Evolutionary conservation across 1,140 invertebrate genomes (phyloP), one percentile per base, ranked within the genome.

Genomic region (Chelonus insularis): DNA sequence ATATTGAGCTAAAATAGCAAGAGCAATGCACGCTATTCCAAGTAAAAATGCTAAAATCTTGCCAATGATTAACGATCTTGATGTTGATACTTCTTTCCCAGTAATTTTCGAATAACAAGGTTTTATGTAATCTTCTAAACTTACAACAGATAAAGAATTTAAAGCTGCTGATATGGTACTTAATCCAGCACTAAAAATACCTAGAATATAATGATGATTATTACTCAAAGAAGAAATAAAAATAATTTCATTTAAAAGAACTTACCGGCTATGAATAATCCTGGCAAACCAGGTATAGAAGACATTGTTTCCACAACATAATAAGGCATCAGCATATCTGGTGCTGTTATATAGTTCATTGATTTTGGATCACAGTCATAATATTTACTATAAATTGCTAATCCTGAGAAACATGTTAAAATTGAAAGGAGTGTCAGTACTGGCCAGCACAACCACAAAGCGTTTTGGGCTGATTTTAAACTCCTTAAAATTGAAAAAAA

Each of bases 131-230:
- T 95, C 93, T 70, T 93, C 89, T 57, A 94, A 83, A 1, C 91
- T 93, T n/a, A 95, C 91, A 9, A 93, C 92, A 9, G 93, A 89
- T 16, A 95, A 79, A 8, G 92, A 92, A 77, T 95, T 95, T 25
- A 94, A 79, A 18, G 90, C 86, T 6, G 93, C 92, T 0, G 92
- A 95, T 41, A 95, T 87, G 0, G 93, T 93, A 57, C 91, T 94
- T 1, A 96, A 82, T 0, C 92, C 89, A 1, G 91, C 93, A 69
- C 89, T 91, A 66, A 94, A 93, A 37, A 95, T 88, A 45, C 92
- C 86, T 75, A 55, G 43, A 32, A 66, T 57, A 18, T 50, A 62
- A n/a, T n/a, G n/a, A 57, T 39, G 50, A 60, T 18, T 32, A 48
- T 59, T 41, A 14, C 1, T 18, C n/a, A n/a, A 29, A 34, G n/a